Conservation (phyloP, 1,140 invertebrate genomes). For the Sycobia sp. region DNA sequence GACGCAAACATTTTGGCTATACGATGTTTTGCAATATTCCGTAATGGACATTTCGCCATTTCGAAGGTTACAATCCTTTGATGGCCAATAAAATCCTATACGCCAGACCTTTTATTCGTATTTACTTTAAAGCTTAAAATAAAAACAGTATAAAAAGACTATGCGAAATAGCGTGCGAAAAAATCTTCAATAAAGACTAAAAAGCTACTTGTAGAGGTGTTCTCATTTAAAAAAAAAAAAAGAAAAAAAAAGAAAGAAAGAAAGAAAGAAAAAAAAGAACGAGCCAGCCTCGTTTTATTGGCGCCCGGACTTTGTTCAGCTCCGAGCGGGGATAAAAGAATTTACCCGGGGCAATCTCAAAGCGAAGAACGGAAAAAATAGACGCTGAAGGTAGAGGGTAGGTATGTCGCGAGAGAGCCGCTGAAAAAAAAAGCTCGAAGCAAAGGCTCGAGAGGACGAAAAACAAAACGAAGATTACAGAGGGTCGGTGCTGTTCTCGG, state of each 20-base stretch:
- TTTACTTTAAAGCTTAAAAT: too few relatives aligned
- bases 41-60: too few relatives aligned
- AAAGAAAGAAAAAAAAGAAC: too few relatives aligned
- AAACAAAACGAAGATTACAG: background rate
- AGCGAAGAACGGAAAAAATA: slow-evolving; percentile 1
- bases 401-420: too few relatives aligned
- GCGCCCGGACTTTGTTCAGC: slow-evolving; percentile 1
- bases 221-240: background rate
- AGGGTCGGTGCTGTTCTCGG: too few relatives aligned
- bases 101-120: too few relatives aligned
- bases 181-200: slow-evolving; percentile 14
- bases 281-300: slow-evolving; percentile 21
- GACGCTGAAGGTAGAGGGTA: too few relatives aligned
- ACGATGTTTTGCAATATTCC: too few relatives aligned
- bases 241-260: too few relatives aligned
- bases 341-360: slow-evolving; percentile 14
- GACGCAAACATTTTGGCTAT: too few relatives aligned
- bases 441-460: background rate
- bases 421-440: slow-evolving; percentile 1
- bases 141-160: background rate
- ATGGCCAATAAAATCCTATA: too few relatives aligned
- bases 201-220: background rate
- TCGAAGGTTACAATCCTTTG: too few relatives aligned
- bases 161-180: background rate
- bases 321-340: slow-evolving; percentile 18